Evolutionary conservation across 2,888 invertebrate species (phyloP).

Genomic region (Thumatha senex): DNA sequence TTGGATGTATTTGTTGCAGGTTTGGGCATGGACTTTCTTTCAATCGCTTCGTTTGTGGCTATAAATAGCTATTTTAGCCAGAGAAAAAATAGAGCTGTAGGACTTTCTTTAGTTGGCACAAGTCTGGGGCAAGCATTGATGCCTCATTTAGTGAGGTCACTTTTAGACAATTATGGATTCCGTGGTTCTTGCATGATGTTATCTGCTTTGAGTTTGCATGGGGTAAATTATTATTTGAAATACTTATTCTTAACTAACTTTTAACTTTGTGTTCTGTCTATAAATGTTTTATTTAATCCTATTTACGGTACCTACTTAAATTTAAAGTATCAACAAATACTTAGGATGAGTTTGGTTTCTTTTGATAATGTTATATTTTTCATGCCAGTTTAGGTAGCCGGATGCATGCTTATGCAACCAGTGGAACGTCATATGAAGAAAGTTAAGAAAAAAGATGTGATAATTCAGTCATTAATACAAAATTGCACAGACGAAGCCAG

Average conservation of each 20-base stretch:
- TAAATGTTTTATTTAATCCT: too few relatives aligned
- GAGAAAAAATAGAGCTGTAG: constrained; percentile 88
- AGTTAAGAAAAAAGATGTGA: constrained; percentile 59
- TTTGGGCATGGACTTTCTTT: constrained; percentile 87
- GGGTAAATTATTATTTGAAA: constrained; percentile 69
- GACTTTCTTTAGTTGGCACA: constrained; percentile 89
- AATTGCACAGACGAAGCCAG: constrained; percentile 59
- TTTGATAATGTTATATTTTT: background rate
- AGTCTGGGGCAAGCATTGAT: constrained; percentile 89
- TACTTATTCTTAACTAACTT: too few relatives aligned
- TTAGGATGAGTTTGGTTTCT: too few relatives aligned
- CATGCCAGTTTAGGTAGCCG: constrained; percentile 72
- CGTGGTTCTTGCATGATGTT: constrained; percentile 85
- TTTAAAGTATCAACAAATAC: too few relatives aligned
- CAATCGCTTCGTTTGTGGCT: constrained; percentile 88
- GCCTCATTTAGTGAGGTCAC: constrained; percentile 87
- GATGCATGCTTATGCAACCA: constrained; percentile 83
- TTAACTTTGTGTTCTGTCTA: too few relatives aligned
- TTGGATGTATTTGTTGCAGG: constrained; percentile 65
- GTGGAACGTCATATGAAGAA: constrained; percentile 81
- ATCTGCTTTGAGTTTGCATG: constrained; percentile 85
- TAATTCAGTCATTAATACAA: constrained; percentile 62
- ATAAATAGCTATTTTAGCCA: constrained; percentile 88
- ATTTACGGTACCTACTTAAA: too few relatives aligned
- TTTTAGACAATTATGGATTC: constrained; percentile 86